Percentiles rank a stretch among this genome's conserved stretches.
Conservation (phyloP, 2,113 vertebrate genomes). For the Eclectus roratus region DNA sequence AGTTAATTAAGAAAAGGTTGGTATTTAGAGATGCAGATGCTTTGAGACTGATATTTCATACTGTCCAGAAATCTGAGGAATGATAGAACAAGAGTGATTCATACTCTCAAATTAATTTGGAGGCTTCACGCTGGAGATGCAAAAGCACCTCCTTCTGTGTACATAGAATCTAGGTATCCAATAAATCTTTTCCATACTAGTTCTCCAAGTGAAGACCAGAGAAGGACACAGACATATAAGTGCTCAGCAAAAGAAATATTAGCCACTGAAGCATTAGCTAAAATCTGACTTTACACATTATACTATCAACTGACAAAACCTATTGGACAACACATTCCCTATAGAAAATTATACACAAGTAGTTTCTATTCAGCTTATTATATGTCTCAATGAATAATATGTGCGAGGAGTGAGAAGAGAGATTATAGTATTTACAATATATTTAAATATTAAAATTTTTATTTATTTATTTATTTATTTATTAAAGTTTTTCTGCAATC, state of each 20-base stretch:
- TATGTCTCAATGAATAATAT: conserved; percentile 32
- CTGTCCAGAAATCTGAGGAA: conserved; percentile 26
- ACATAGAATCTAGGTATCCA: neutral
- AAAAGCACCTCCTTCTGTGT: neutral
- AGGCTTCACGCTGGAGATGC: neutral
- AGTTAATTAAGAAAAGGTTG: conserved; percentile 58
- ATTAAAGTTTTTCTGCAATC: conserved; percentile 39
- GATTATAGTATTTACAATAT: neutral
- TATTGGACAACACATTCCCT: neutral
- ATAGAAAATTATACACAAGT: neutral
- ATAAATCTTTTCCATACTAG: neutral
- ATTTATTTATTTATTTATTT: too few species aligned
- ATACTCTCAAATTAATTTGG: neutral
- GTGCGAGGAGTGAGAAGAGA: conserved; percentile 7
- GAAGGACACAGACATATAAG: neutral
- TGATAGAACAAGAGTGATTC: neutral
- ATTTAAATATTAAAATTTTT: conserved; percentile 61
- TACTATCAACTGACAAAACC: conserved; percentile 2
- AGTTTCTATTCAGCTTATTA: conserved; percentile 17
- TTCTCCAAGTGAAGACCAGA: neutral
- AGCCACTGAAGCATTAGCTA: neutral
- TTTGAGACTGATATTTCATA: conserved; percentile 27
- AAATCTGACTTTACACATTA: conserved; percentile 1
- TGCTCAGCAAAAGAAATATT: neutral
- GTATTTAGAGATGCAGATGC: conserved; percentile 1